Percentiles rank a stretch among this genome's conserved stretches.
These are phyloP conservation scores for Micromesistius poutassou DNA, from an alignment of 2,797 vertebrate species.

Conservation along the genomic window DNA sequence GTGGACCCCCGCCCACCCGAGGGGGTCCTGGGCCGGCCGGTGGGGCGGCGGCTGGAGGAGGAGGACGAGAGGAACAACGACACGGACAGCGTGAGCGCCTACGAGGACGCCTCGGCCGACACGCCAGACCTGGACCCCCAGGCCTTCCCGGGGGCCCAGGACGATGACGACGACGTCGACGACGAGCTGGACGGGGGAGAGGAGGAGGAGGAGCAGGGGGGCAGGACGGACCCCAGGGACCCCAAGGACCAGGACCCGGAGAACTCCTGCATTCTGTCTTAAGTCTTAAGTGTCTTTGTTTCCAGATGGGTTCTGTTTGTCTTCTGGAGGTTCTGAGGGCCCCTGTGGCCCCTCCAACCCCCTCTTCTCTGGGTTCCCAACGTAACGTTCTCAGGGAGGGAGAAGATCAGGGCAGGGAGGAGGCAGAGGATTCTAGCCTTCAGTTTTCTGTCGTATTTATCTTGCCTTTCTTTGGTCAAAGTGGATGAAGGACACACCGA, in stretches of 20 bases:
- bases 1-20: conserved; percentile 24
- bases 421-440: neutral
- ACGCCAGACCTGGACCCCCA: conserved; percentile 55
- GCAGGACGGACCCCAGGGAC: neutral
- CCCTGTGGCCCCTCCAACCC: neutral
- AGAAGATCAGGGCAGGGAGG: neutral
- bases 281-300: conserved; percentile 17
- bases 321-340: neutral
- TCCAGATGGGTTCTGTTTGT: conserved; percentile 7
- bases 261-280: conserved; percentile 59
- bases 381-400: neutral
- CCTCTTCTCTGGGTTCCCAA: neutral
- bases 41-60: conserved; percentile 3
- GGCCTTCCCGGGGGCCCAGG: conserved; percentile 35
- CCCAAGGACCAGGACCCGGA: neutral
- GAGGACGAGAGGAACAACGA: conserved; percentile 48
- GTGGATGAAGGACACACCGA: neutral
- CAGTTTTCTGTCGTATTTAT: neutral
- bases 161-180: conserved; percentile 25
- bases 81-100: conserved; percentile 65
- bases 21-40: conserved; percentile 53
- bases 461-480: neutral
- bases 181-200: conserved; percentile 6
- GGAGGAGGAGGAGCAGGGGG: conserved; percentile 1
- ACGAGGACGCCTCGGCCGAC: conserved; percentile 63